Conservation (phyloP, 2,113 vertebrate species). For the Odocoileus virginianus region DNA sequence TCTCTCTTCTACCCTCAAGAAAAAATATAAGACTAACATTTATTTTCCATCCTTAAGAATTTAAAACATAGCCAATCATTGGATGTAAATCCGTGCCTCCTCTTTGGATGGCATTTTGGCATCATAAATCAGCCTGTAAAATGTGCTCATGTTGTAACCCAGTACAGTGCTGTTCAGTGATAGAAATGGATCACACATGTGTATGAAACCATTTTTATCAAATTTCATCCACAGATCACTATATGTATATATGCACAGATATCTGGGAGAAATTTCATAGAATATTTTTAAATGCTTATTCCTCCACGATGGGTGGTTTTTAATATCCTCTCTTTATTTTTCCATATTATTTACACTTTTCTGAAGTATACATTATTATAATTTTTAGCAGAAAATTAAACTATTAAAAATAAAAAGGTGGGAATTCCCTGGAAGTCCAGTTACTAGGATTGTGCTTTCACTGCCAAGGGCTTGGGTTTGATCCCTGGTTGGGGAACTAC, state of each 20-base stretch:
- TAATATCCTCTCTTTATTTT: not conserved
- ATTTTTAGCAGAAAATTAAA: not conserved
- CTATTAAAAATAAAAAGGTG: not conserved
- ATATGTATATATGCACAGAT: not conserved
- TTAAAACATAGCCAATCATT: not conserved
- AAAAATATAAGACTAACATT: not conserved
- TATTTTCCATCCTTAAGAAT: not conserved
- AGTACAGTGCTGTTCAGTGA: not conserved
- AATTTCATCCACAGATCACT: not conserved
- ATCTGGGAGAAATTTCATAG: not conserved
- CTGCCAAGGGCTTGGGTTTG: not conserved
- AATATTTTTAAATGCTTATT: not conserved
- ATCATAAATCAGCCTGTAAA: not conserved
- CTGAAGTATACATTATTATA: not conserved
- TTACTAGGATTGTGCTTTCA: not conserved
- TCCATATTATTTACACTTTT: not conserved
- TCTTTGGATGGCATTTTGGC: not conserved
- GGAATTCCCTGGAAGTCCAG: not conserved
- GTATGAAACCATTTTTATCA: conserved; percentile 10
- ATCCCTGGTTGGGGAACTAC: not conserved
- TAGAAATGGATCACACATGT: not conserved
- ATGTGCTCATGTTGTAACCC: not conserved
- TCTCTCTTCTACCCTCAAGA: not conserved
- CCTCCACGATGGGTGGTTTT: not conserved
- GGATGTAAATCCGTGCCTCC: not conserved